These are phyloP conservation scores for Ispidina picta DNA, from an alignment of 2,797 vertebrate genomes.

Conservation along the genomic window DNA sequence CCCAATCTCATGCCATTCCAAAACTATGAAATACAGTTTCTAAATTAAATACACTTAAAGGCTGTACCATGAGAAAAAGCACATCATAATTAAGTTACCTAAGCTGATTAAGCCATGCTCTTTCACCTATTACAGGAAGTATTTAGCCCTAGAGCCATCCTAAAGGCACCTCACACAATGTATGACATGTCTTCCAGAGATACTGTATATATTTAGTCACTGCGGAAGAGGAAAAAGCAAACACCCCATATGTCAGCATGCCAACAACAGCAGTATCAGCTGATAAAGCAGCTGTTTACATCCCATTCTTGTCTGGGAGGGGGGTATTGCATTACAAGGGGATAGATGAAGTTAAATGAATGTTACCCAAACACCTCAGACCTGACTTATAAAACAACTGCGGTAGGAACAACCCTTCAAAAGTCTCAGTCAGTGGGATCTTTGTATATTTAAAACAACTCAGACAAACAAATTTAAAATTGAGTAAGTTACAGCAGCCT, in stretches of 20 bases:
- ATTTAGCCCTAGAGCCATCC: conserved; percentile 39
- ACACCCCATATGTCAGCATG: not conserved
- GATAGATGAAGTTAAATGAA: not conserved
- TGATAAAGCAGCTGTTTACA: conserved; percentile 52
- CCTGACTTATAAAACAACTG: not conserved
- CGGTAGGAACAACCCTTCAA: not conserved
- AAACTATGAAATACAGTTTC: not conserved
- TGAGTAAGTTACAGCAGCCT: not conserved
- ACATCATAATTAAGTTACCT: conserved; percentile 63
- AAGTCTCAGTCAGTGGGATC: not conserved
- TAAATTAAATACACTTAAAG: conserved; percentile 27
- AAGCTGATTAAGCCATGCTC: conserved; percentile 59
- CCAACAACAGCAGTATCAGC: conserved; percentile 31
- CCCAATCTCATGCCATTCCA: not conserved
- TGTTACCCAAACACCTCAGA: not conserved
- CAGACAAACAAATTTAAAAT: not conserved
- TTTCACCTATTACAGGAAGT: conserved; percentile 54
- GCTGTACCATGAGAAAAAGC: conserved; percentile 24
- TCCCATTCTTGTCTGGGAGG: conserved; percentile 18
- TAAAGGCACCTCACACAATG: not conserved
- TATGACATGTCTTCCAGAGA: conserved; percentile 35
- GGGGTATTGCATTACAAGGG: not conserved
- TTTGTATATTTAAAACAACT: not conserved
- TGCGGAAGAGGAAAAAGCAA: not conserved
- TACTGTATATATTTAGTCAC: conserved; percentile 9